Base-by-base conservation (phyloP, 2,888 invertebrate species). In the Cataglyphis altisquamis region DNA sequence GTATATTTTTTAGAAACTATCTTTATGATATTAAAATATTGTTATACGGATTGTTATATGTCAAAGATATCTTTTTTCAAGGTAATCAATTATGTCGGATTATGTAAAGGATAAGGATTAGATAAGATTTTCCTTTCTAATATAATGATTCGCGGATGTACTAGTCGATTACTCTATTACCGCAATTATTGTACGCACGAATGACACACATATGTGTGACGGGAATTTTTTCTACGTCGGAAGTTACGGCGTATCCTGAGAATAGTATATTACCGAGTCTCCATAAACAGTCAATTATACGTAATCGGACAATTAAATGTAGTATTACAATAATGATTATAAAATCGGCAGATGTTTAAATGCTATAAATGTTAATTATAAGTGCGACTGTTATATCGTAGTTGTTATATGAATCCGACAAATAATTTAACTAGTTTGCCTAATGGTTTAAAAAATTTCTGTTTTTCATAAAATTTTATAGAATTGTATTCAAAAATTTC, bases 181-280 rank as follows among this genome's bases (percentile, higher is more conserved):
- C 60, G 60, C 12, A 80, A 80, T 80, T 80, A 80, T 77, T 41
- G 41, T 68, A 48, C 18, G n/a, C 55, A 64, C 77, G 41, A 70
- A 85, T 87, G 89, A 85, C 89, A 87, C 72, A 64, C 36, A 52
- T 52, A 41, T 62, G 48, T 39, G 52, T 6, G 60, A 66, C 41
- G 64, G 41, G 68, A 60, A 68, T 67, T 62, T 73, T 67, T 87
- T 67, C 57, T 52, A 48, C 64, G 41, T 41, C 82, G 87, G 82
- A 87, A 83, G 75, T 86, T 70, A 78, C 80, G 72, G 62, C 62
- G 25, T 45, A 29, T 41, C 72, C 73, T 80, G 64, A 55, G 82
- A 83, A 84, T 36, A 45, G 41, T 55, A 21, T 64, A 77, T 63
- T 68, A 39, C 66, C 12, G 39, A 64, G 25, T 66, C 64, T 57